Evolutionary conservation across 2,888 invertebrate genomes (phyloP).

Genomic region (Agrotis clavis): DNA sequence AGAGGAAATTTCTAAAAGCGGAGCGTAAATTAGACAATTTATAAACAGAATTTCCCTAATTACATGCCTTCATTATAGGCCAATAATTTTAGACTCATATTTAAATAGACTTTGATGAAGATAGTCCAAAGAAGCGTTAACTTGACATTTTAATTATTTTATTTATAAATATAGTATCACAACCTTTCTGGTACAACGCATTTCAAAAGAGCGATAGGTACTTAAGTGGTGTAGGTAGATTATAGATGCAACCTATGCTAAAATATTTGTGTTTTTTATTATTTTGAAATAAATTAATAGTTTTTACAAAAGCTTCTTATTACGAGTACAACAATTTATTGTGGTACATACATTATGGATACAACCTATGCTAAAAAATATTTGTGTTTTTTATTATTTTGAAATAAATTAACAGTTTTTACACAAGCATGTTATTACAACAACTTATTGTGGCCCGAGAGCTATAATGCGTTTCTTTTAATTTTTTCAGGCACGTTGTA

Average conservation of each 20-base stretch:
- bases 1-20: slow-evolving; percentile 7
- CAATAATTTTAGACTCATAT: slow-evolving; percentile 30
- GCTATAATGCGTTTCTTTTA: no score
- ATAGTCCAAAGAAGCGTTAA: slow-evolving; percentile 27
- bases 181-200: slow-evolving; percentile 29
- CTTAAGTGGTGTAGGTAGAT: not conserved
- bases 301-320: not conserved
- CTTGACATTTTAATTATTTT: slow-evolving; percentile 37
- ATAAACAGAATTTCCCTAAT: slow-evolving; percentile 15
- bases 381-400: no score
- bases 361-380: no score
- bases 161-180: slow-evolving; percentile 28
- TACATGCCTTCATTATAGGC: slow-evolving; percentile 6
- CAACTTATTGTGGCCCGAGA: no score
- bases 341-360: no score
- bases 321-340: no score
- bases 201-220: slow-evolving; percentile 19
- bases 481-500: no score
- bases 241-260: no score
- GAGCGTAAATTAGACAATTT: slow-evolving; percentile 24
- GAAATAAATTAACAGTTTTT: not conserved
- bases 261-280: no score
- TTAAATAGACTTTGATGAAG: slow-evolving; percentile 35
- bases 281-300: no score
- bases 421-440: not conserved